A percentile compares a stretch with the other conserved stretches of the same genome.
phyloP scores from a whole-genome alignment of 2,888 invertebrate genomes.

The Calliphora vomitoria region DNA sequence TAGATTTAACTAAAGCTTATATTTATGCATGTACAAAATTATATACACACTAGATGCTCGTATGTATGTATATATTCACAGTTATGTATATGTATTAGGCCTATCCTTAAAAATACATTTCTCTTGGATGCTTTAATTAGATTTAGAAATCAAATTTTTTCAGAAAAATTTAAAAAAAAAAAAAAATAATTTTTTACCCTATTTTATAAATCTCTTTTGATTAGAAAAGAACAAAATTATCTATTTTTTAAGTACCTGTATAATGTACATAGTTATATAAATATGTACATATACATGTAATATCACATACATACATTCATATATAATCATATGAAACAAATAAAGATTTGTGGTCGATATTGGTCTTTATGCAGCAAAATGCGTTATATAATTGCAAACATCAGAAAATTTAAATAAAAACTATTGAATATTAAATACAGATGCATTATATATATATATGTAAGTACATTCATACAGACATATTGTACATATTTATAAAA shows the following conservation, averaged over 20 bases:
- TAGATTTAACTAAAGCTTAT: conserved; percentile 57
- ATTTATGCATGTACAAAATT: neutral
- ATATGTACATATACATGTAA: neutral
- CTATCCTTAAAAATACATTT: neutral
- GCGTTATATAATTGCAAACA: conserved; percentile 60
- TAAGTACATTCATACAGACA: neutral
- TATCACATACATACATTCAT: conserved; percentile 5
- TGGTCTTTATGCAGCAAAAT: conserved; percentile 63
- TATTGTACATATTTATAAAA: neutral
- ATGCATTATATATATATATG: neutral
- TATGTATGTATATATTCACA: neutral
- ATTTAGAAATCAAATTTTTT: too few relatives aligned
- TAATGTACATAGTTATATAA: neutral
- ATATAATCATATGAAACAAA: conserved; percentile 29
- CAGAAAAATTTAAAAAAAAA: too few relatives aligned
- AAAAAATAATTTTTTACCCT: too few relatives aligned
- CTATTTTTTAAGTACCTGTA: too few relatives aligned
- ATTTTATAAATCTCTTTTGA: too few relatives aligned
- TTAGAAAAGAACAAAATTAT: too few relatives aligned
- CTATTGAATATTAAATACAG: neutral
- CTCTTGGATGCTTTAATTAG: too few relatives aligned
- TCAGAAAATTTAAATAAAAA: conserved; percentile 57
- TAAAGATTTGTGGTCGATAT: conserved; percentile 60
- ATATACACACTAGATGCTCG: neutral
- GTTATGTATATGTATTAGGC: conserved; percentile 26